Evolutionary conservation across 1,140 invertebrate species (phyloP).

Genomic region (Brevipalpus yothersi): DNA sequence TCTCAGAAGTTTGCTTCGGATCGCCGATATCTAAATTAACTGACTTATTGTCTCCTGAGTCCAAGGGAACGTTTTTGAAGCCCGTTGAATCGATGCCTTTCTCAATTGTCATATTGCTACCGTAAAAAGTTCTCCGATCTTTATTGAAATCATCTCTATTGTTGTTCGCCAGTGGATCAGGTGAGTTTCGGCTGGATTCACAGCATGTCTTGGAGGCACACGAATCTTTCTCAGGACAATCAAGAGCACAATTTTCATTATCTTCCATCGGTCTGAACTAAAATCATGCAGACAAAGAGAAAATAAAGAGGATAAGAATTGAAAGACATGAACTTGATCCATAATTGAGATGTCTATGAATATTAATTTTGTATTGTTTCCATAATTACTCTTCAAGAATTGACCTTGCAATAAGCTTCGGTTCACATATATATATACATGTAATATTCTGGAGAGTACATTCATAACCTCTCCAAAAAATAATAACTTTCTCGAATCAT

Average conservation of each 20-base stretch:
- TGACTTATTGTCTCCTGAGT: too few relatives aligned
- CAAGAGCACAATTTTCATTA: conserved; percentile 11
- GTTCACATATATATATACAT: too few relatives aligned
- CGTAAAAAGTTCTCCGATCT: too few relatives aligned
- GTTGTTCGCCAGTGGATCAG: neutral
- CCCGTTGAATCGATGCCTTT: neutral
- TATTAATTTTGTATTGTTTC: neutral
- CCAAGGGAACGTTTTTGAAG: neutral
- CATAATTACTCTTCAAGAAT: too few relatives aligned
- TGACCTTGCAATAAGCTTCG: too few relatives aligned
- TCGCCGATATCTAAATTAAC: neutral
- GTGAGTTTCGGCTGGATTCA: conserved; percentile 6
- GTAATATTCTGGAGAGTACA: too few relatives aligned
- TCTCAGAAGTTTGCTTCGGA: too few relatives aligned
- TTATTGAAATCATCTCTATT: too few relatives aligned
- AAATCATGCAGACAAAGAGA: conserved; percentile 2
- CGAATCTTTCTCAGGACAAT: conserved; percentile 11
- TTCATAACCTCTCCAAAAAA: too few relatives aligned
- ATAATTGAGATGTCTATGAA: neutral
- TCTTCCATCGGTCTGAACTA: conserved; percentile 3
- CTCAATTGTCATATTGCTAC: too few relatives aligned
- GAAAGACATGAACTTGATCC: neutral
- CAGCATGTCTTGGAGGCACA: conserved; percentile 12
- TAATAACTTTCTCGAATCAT: too few relatives aligned
- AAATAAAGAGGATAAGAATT: too few relatives aligned